Evolutionary conservation across 1,140 invertebrate genomes (phyloP), one percentile per base, ranked within the genome.

Genomic region (Aphis craccivora): DNA sequence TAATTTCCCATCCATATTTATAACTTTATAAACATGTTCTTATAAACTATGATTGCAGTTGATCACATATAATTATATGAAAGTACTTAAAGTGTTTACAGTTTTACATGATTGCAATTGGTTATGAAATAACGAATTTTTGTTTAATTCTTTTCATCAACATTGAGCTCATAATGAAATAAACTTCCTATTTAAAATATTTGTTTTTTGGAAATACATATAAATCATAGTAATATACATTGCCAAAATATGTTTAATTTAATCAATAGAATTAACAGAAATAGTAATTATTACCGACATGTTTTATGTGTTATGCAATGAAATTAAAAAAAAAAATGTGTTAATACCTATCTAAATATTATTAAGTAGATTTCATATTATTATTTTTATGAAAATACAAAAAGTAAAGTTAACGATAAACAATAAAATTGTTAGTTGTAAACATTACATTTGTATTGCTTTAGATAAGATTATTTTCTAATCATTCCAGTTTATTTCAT

Each of bases 121-220:
- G 30, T 67, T 30, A 67, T 67, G 60, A 67, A 67, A 67, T 67
- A 9, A n/a, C 30, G 3, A 67, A 67, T 67, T 30, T 14, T 9
- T 60, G 14, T 60, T 55, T 11, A 11, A 60, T 67, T 67, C 3
- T 4, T 30, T 30, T n/a, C 9, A 60, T 55, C 23, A 67, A 67
- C 60, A 67, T 14, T 30, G 60, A 30, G 14, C 25, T 67, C 60
- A 11, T 67, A 67, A 55, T 55, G 30, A 14, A 30, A 67, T 67
- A n/a, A 67, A 67, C 60, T 67, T 67, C n/a, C 60, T n/a, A 67
- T 67, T 67, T n/a, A 30, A 67, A 67, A n/a, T 67, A 67, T 67
- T 67, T n/a, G 14, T 11, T 67, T 14, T 3, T 30, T 30, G 11
- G 14, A 67, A 67, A 67, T 30, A n/a, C n/a, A n/a, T n/a, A 67